These are phyloP conservation scores for Pteronotus mesoamericanus DNA, from an alignment of 2,797 vertebrate species.

Conservation along the genomic window DNA sequence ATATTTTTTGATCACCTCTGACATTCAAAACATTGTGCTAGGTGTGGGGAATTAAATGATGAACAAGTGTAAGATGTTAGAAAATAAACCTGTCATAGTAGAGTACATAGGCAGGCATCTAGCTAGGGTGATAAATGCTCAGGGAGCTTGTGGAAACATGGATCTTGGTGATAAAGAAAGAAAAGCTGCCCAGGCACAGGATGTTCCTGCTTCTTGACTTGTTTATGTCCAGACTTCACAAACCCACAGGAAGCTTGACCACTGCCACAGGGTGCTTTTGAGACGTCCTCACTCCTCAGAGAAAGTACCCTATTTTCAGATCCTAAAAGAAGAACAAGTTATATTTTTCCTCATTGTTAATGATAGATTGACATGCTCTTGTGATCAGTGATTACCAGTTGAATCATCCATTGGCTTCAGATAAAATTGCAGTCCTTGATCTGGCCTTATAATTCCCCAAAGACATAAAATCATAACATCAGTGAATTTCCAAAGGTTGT, in stretches of 20 bases:
- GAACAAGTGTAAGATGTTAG: not conserved
- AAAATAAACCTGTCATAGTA: not conserved
- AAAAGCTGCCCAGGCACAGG: not conserved
- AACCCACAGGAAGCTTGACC: rapidly evolving
- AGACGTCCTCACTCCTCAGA: not conserved
- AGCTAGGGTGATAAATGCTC: too few species aligned
- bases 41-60: not conserved
- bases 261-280: not conserved
- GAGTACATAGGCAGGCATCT: not conserved
- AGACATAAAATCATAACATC: not conserved
- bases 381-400: not conserved
- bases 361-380: not conserved
- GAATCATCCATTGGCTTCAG: not conserved
- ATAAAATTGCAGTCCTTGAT: not conserved
- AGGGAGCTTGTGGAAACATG: not conserved
- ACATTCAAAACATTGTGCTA: not conserved
- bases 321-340: not conserved
- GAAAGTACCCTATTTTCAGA: not conserved
- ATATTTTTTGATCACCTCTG: not conserved
- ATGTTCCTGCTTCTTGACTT: not conserved
- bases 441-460: not conserved
- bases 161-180: not conserved
- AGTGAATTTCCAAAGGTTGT: not conserved
- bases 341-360: too few species aligned
- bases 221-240: not conserved